Evolutionary conservation across 2,797 vertebrate genomes (phyloP).

Genomic region (Pyrocephalus nanus): DNA sequence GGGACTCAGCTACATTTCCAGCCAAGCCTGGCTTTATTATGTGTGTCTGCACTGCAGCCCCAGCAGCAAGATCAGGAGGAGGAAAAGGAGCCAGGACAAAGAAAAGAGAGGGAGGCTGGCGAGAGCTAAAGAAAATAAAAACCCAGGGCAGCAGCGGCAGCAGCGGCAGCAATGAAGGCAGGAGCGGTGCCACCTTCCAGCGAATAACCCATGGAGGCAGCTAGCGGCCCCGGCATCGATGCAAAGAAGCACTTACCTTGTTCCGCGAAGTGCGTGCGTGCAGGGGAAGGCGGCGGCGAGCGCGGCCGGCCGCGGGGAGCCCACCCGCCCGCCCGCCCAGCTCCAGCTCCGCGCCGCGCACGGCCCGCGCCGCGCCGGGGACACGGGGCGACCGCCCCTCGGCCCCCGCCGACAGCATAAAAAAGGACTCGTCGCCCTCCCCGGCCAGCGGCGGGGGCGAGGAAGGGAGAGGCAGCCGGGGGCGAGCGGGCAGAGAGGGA

Average conservation of each 20-base stretch:
- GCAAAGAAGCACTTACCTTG: conserved; percentile 46
- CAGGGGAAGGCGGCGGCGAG: conserved; percentile 47
- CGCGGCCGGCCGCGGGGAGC: conserved; percentile 25
- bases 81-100: conserved; percentile 99
- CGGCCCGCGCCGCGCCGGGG: conserved; percentile 64
- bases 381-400: conserved; percentile 61
- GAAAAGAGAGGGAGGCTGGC: conserved; percentile 97
- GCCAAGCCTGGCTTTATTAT: conserved; percentile 99
- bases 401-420: conserved; percentile 24
- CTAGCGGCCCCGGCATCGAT: conserved; percentile 77
- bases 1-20: conserved; percentile 99
- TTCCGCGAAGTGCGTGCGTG: conserved; percentile 66
- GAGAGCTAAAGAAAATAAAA: conserved; percentile 70
- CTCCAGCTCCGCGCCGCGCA: conserved; percentile 44
- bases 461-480: background rate
- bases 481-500: background rate
- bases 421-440: conserved; percentile 43
- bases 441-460: conserved; percentile 18
- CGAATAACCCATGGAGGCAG: conserved; percentile 84
- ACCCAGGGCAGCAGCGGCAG: conserved; percentile 72
- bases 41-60: conserved; percentile 99
- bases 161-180: conserved; percentile 69
- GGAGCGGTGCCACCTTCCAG: conserved; percentile 77
- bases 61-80: conserved; percentile 98
- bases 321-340: conserved; percentile 43